Base-by-base conservation (phyloP, 2,113 vertebrate genomes). In the Gymnocephalus cernua region DNA sequence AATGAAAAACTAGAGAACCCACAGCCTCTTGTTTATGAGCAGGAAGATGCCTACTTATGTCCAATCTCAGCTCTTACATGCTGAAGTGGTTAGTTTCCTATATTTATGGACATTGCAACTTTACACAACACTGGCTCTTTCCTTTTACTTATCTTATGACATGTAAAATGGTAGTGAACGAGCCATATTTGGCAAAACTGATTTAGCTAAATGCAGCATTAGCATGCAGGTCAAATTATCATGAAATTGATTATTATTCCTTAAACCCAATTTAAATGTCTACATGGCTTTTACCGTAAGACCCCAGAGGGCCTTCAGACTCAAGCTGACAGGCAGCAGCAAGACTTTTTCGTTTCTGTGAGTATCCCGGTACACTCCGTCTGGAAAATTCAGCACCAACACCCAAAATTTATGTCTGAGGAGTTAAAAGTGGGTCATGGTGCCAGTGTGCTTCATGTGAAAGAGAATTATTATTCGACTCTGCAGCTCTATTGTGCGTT, bases 391-490 rank as follows among this genome's bases (percentile, higher is more conserved):
- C 63, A 29, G 25, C n/a, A 0, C 51, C 35, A 14, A 16, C 35
- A 62, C 10, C 18, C 54, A 57, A 29, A 82, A 76, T 62, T 84
- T 41, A 76, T 82, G 65, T 86, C 77, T 80, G 54, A 70, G 67
- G 29, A 86, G 74, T 79, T 25, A 79, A 74, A 95, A 82, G 11
- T 93, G 86, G 92, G 91, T 93, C 93, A 94, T 79, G 84, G 84
- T 90, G 86, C 86, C 89, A 92, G 77, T 77, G 76, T 82, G 83
- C 67, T 88, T 81, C 8, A 67, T 80, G 44, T 25, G 27, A 19
- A 57, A 58, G 53, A 47, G 3, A 47, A 32, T 58, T 50, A 25
- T 12, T 8, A 61, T 35, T 32, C 15, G 7, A n/a, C 45, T 35
- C 44, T 61, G 14, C 44, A 73, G 57, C 45, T 32, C 19, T 8